Base-by-base conservation (phyloP, 92 coral and sea anemone species). In the Porites rus region DNA sequence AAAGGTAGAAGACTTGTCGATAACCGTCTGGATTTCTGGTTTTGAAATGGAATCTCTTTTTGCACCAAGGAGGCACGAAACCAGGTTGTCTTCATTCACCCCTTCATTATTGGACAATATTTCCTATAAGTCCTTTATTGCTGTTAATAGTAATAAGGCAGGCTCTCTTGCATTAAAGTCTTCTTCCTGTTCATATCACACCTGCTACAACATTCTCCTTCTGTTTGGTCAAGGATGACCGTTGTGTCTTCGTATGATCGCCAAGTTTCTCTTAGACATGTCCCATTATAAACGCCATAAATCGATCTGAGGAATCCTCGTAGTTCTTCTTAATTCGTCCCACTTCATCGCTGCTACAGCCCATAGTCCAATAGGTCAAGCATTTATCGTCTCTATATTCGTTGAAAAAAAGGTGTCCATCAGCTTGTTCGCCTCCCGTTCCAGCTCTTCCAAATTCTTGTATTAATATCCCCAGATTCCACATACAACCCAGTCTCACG, bases 361-460 rank as follows among this genome's bases (percentile, higher is more conserved):
- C 74, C 56, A 50, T 46, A 0, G 86, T 85, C 92, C 91, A 89
- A 19, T 56, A 82, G 1, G 87, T 74, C 28, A 93, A 61, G 18
- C 92, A 78, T 72, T 93, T 93, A 38, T 89, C 87, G 58, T 92
- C 93, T 86, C 83, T 86, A 43, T 72, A 13, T 78, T 93, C 89
- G 65, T 87, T 90, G 21, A 87, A 62, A 21, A 56, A 70, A 18
- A 87, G 71, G 65, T 75, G 62, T 12, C 96, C 86, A 60, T 82
- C 88, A 38, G 92, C 79, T 77, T 19, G 69, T 22, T 83, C 76
- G 12, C 91, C 90, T 67, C 84, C 66, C 58, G 89, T 67, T 38
- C 93, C 93, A 61, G 91, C 95, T 76, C 91, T 86, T 17, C 95
- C 95, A 74, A 86, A 86, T 70, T 89, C 89, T 67, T 89, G 93